Base-by-base conservation (phyloP, 2,888 invertebrate genomes). In the Cecidostiba fungosa region DNA sequence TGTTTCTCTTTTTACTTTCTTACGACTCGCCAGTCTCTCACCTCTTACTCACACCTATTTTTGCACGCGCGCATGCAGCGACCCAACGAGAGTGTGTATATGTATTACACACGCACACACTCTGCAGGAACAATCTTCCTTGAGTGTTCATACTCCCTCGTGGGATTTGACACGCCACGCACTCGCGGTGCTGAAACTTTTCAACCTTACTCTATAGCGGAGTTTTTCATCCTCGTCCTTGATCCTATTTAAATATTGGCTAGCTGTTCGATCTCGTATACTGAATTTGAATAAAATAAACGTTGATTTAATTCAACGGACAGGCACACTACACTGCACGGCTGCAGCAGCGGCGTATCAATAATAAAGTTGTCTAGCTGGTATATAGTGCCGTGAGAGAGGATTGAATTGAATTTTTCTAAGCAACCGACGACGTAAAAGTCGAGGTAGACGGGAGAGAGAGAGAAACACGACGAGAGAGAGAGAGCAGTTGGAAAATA, bases 331-430 rank as follows among this genome's bases (percentile, higher is more conserved):
- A 1, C 43, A 43, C 12, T 43, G 43, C 43, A 12, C 43, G 14
- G n/a, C 72, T 43, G 1, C 10, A 4, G 6, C 16, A 12, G 23
- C 66, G 32, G 69, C 70, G 47, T 43, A 66, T 69, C 74, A 62
- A 69, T 69, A 76, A 47, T 54, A 84, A 69, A 36, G 32, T 76
- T 43, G 16, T 69, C 72, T 29, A 47, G n/a, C 54, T 32, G 54
- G 50, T 23, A 29, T 47, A 10, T n/a, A 29, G 23, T 85, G 54
- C 39, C 77, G 54, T 59, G 84, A 85, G 88, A 87, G 82, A 43
- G 43, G 43, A 43, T 43, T 12, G 43, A 82, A 84, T 87, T 74
- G 87, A 85, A 87, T 87, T 88, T 88, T 88, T 87, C 86, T 86
- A 87, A 85, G 78, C 84, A 85, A 80, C 83, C 74, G 54, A 36